Conservation (phyloP, 92 coral and sea anemone species). For the Galaxea fascicularis region DNA sequence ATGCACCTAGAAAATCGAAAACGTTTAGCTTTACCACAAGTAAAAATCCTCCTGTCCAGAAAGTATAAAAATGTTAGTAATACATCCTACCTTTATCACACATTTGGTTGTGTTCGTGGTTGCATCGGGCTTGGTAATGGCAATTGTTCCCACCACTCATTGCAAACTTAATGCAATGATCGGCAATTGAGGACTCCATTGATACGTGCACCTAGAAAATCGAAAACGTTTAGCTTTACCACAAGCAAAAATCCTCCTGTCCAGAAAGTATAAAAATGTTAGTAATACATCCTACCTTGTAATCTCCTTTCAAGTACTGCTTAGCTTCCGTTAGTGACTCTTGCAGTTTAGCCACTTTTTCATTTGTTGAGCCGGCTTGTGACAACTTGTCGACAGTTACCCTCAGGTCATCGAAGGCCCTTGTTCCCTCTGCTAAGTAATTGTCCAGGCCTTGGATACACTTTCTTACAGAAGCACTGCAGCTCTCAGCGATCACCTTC, state of each 20-base stretch:
- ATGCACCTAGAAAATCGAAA: constrained; percentile 42
- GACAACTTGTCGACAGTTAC: constrained; percentile 34
- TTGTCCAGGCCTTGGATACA: constrained; percentile 59
- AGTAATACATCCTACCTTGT: constrained; percentile 10
- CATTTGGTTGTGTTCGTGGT: constrained; percentile 17
- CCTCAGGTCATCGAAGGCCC: constrained; percentile 42
- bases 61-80: background rate
- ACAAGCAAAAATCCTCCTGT: no score
- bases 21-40: background rate
- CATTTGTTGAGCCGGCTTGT: constrained; percentile 12
- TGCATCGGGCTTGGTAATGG: no score
- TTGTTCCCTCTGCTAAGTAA: constrained; percentile 51
- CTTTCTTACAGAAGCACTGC: constrained; percentile 57
- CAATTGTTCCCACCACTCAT: no score
- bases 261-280: no score
- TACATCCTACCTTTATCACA: constrained; percentile 52
- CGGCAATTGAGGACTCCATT: constrained; percentile 26
- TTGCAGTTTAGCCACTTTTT: constrained; percentile 31
- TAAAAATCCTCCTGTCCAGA: constrained; percentile 13
- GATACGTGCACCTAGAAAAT: no score
- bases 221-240: no score
- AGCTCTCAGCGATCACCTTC: constrained; percentile 58
- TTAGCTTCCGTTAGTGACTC: constrained; percentile 34
- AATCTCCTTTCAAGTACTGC: constrained; percentile 15
- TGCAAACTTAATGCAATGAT: constrained; percentile 41